Evolutionary conservation across 2,113 vertebrate genomes (phyloP).

Genomic region (Ochotona princeps): DNA sequence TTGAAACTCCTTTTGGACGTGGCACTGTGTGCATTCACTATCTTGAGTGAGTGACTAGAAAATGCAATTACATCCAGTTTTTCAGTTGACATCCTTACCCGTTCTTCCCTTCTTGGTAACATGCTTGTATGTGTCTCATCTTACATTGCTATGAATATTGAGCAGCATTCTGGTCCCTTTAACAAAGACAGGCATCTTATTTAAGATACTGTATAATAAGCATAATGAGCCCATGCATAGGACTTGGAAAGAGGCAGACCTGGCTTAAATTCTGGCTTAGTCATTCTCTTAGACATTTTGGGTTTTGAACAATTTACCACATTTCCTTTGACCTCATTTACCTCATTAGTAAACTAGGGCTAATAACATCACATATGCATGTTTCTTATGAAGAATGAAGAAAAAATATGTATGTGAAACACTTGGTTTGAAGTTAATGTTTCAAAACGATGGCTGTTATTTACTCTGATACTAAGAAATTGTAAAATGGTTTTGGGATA

Average conservation of each 20-base stretch:
- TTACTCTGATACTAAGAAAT: background rate
- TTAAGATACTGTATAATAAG: background rate
- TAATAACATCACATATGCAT: background rate
- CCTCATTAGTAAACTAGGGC: background rate
- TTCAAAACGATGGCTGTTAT: background rate
- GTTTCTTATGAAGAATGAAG: conserved; percentile 12
- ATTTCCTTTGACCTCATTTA: background rate
- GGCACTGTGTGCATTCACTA: background rate
- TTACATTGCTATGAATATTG: background rate
- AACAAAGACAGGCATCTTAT: background rate
- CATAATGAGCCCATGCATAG: background rate
- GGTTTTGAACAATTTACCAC: background rate
- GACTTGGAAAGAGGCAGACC: background rate
- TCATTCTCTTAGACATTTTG: background rate
- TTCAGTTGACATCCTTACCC: background rate
- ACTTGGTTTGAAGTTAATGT: background rate
- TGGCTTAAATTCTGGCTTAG: background rate
- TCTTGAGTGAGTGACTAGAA: background rate
- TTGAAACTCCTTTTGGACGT: background rate
- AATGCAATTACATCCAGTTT: background rate
- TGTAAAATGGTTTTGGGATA: background rate
- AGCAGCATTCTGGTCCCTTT: background rate
- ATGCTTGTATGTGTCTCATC: conserved; percentile 14
- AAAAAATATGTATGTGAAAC: background rate
- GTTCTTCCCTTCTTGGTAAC: background rate